Evolutionary conservation across 2,113 vertebrate genomes (phyloP).

Genomic region (Chrysemys picta): DNA sequence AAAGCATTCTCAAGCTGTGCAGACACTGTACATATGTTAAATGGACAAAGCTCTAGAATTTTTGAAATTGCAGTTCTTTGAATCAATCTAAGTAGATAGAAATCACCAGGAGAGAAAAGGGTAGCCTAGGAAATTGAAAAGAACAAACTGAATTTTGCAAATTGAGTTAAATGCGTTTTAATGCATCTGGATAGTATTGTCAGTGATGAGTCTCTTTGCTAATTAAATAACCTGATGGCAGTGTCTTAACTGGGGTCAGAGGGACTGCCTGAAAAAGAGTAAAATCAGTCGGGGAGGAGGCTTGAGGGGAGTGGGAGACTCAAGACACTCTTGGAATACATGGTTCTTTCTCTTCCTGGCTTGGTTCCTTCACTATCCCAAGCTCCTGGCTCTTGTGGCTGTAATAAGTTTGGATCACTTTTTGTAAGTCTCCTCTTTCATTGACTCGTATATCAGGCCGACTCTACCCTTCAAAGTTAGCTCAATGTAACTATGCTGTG

Average conservation of each 20-base stretch:
- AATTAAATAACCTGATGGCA: too few species aligned
- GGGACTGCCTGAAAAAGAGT: rapidly evolving
- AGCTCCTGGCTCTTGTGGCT: background rate
- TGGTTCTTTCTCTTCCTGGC: rapidly evolving
- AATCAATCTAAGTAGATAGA: rapidly evolving
- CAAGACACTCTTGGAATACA: rapidly evolving
- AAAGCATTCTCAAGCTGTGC: rapidly evolving
- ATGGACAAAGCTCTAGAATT: rapidly evolving
- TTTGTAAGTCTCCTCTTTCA: background rate
- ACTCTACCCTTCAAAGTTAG: background rate
- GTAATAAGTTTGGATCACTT: background rate
- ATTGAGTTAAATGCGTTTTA: rapidly evolving
- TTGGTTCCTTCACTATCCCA: background rate
- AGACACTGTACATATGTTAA: too few species aligned
- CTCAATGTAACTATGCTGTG: too few species aligned
- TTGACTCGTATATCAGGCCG: background rate
- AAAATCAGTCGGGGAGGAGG: background rate
- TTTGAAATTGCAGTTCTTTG: background rate
- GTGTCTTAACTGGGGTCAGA: rapidly evolving
- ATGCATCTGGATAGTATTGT: rapidly evolving
- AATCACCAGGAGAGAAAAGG: background rate
- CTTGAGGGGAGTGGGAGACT: too few species aligned
- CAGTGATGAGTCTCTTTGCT: rapidly evolving
- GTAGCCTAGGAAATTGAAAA: rapidly evolving
- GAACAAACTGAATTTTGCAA: rapidly evolving